Evolutionary conservation across 2,888 invertebrate species (phyloP), one percentile per base, ranked within the genome.

Genomic region (Caenorhabditis panamensis): DNA sequence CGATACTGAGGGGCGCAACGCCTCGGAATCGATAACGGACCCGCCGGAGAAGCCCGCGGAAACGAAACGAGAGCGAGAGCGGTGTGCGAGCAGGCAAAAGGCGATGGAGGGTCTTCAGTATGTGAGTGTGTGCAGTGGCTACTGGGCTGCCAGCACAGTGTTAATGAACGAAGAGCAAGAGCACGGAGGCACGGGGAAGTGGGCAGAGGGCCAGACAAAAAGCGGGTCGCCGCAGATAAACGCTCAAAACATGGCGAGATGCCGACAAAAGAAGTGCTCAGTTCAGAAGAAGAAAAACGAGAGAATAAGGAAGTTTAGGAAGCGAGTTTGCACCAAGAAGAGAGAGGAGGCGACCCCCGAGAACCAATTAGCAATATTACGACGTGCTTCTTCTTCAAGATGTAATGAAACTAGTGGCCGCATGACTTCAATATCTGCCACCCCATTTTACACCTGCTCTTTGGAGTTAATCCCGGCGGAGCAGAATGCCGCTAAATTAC

Each of bases 291-390:
- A 36, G 53, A 16, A 53, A 37, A 53, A 44, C n/a, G 36, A 44
- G 36, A 61, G 28, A 26, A 24, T 26, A 54, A 75, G 71, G 62
- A 41, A 66, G 73, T 62, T 36, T 53, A 16, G 37, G 73, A 18
- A 44, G 36, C 28, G 47, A 31, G 28, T n/a, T 20, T 36, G 36
- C n/a, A 36, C 36, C 6, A 36, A 56, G 31, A 18, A 62, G 51
- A 24, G 62, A 54, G 47, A 24, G 54, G 22, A 58, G 54, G 59
- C 61, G 28, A 36, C 5, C 22, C 49, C 47, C 37, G 53, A 4
- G 13, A 61, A 59, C 51, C 75, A 75, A 66, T 66, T 75, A 75
- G 44, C 75, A 75, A 61, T 75, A 67, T 75, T 75, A 75, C 75
- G 75, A 66, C 53, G 28, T 20, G 62, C n/a, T 31, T 2, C n/a